phyloP scores from a whole-genome alignment of 2,888 invertebrate genomes.

The Calephelis perditalis region DNA sequence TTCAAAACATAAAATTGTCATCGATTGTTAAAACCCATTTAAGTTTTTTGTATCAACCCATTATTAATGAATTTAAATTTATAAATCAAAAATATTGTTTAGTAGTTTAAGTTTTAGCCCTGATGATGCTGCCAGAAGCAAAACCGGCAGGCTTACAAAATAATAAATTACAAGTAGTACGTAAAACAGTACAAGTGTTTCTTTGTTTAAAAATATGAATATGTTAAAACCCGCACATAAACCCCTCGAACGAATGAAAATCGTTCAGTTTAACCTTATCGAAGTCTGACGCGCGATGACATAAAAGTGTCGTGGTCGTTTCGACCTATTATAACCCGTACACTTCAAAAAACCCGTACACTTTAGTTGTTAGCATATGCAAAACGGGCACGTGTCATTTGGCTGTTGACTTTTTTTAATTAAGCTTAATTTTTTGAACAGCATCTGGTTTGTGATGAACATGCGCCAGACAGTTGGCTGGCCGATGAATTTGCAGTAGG shows the following conservation, averaged over 20 bases:
- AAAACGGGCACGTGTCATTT: constrained; percentile 46
- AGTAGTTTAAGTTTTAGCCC: no score
- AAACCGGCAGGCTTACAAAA: no score
- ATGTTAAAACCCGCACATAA: constrained; percentile 23
- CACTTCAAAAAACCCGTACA: constrained; percentile 31
- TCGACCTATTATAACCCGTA: constrained; percentile 40
- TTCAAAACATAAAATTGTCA: no score
- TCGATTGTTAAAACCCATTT: background rate
- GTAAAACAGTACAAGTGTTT: no score
- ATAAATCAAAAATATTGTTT: no score
- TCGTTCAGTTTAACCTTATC: constrained; percentile 34
- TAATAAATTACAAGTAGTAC: no score
- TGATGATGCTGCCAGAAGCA: no score
- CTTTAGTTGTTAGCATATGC: constrained; percentile 42
- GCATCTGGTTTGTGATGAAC: constrained; percentile 33
- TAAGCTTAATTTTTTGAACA: constrained; percentile 36
- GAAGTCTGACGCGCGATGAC: constrained; percentile 45
- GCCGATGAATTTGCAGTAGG: constrained; percentile 21
- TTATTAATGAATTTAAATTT: no score
- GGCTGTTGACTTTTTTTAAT: constrained; percentile 33
- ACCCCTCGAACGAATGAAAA: constrained; percentile 28
- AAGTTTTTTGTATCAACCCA: no score
- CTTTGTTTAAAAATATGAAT: no score
- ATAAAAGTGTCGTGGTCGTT: constrained; percentile 50
- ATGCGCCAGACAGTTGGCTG: constrained; percentile 28